phyloP scores from a whole-genome alignment of 2,113 vertebrate genomes.

The Copsychus sechellarum region DNA sequence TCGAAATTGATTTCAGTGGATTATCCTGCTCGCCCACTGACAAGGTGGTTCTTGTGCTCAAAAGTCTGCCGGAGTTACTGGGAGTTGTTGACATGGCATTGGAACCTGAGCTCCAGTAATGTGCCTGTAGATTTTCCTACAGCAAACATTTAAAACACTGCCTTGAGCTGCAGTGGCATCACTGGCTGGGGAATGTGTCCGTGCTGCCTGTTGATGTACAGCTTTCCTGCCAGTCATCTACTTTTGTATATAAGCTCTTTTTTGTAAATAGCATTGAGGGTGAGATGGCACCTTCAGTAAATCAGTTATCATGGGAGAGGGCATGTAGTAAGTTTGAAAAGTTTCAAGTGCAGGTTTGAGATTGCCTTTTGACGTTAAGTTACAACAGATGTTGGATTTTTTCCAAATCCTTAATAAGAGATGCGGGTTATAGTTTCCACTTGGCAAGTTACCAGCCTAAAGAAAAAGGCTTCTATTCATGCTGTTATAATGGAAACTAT shows the following conservation, averaged over 20 bases:
- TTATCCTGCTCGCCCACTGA: neutral
- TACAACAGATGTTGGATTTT: conserved; percentile 45
- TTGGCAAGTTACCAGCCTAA: conserved; percentile 31
- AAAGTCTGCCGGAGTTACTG: neutral
- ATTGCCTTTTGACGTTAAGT: conserved; percentile 16
- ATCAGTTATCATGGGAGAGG: neutral
- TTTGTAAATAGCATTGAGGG: neutral
- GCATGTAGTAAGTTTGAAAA: neutral
- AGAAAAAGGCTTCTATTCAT: conserved; percentile 52
- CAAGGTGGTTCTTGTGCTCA: neutral
- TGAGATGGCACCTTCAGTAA: neutral
- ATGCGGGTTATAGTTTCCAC: conserved; percentile 22
- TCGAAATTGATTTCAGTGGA: neutral
- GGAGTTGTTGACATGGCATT: neutral
- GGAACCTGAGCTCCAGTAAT: neutral
- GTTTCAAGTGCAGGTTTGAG: neutral
- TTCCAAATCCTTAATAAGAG: conserved; percentile 38
- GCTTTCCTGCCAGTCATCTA: neutral
- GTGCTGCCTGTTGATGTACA: neutral
- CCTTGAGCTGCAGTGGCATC: neutral
- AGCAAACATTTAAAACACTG: neutral
- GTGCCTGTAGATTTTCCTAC: neutral
- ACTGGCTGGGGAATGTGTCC: fast-evolving
- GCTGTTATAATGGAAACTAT: conserved; percentile 37
- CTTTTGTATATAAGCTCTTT: neutral